These are phyloP conservation scores for Drosophila quadrilineata DNA, from an alignment of 1,140 invertebrate species.

Conservation along the genomic window DNA sequence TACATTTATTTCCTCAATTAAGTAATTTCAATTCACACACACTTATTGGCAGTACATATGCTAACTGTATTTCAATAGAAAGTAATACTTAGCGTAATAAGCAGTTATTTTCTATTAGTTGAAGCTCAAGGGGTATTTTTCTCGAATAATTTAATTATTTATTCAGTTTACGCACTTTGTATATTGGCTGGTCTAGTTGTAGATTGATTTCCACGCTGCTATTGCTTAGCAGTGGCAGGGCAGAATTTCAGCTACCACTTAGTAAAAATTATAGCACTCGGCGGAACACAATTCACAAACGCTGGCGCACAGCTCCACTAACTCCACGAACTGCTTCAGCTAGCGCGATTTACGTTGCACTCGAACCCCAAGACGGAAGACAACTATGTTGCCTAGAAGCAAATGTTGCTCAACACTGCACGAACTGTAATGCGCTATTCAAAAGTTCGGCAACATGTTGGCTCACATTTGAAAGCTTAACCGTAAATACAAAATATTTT, in stretches of 20 bases:
- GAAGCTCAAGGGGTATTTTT: too few relatives aligned
- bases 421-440: slow-evolving; percentile 3
- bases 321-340: slow-evolving; percentile 38
- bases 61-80: neutral
- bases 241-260: slow-evolving; percentile 34
- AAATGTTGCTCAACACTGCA: slow-evolving; percentile 40
- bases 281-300: slow-evolving; percentile 35
- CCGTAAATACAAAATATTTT: too few relatives aligned
- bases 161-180: slow-evolving; percentile 58
- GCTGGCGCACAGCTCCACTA: slow-evolving; percentile 45
- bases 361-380: slow-evolving; percentile 52
- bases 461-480: neutral
- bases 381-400: slow-evolving; percentile 33
- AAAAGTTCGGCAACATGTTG: slow-evolving; percentile 9
- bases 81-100: too few relatives aligned
- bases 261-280: slow-evolving; percentile 55
- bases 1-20: slow-evolving; percentile 69
- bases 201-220: slow-evolving; percentile 30
- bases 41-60: slow-evolving; percentile 18
- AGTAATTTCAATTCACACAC: slow-evolving; percentile 29
- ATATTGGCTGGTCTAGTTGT: slow-evolving; percentile 24
- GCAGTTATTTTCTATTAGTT: too few relatives aligned
- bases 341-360: slow-evolving; percentile 46
- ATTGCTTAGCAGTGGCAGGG: slow-evolving; percentile 28
- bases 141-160: too few relatives aligned